Evolutionary conservation across 1,140 invertebrate genomes (phyloP), one percentile per base, ranked within the genome.

Genomic region (Trichogramma pretiosum): DNA sequence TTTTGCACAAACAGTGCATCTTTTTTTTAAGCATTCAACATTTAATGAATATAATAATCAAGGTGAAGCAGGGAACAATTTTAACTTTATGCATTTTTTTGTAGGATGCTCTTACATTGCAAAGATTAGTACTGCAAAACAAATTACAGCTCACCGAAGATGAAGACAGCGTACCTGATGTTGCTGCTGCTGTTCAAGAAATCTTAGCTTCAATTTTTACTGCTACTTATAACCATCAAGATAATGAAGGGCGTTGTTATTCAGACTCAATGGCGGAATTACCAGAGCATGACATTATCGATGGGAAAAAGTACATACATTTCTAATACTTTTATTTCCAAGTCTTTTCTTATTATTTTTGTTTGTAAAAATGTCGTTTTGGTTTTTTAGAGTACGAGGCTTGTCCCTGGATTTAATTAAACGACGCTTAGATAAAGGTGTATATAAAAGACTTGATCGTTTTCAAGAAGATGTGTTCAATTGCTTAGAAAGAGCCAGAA

Each of bases 391-490:
- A 55, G 68, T 85, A 8, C 77, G 88, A 26, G 87, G 82, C 0
- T 73, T 93, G 17, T 90, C 87, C 0, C 68, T 93, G 46, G 89
- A 93, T 66, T 67, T 92, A 23, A 87, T 93, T 23, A 93, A 93
- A 63, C 73, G 88, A 11, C 72, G 89, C 5, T 67, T 93, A 14
- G 89, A 93, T 63, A 80, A 86, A 61, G 89, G 90, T 7, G 77
- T 91, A 13, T 98, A 98, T 64, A 85, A 87, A 55, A 76, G 96
- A 18, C 68, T 99, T 23, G 95, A 99, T 68, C 77, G 83, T 37
- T 98, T 98, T 67, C 96, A 99, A 74, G 90, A 94, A 61, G 95
- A 98, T 63, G 82, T 98, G 57, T 98, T 99, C 65, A 79, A 85
- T 8, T 90, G 95, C 55, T 82, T 98, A 65, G 90, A 96, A 60